Evolutionary conservation across 2,113 vertebrate genomes (phyloP), one percentile per base, ranked within the genome.

Genomic region (Bolborhynchus lineola): DNA sequence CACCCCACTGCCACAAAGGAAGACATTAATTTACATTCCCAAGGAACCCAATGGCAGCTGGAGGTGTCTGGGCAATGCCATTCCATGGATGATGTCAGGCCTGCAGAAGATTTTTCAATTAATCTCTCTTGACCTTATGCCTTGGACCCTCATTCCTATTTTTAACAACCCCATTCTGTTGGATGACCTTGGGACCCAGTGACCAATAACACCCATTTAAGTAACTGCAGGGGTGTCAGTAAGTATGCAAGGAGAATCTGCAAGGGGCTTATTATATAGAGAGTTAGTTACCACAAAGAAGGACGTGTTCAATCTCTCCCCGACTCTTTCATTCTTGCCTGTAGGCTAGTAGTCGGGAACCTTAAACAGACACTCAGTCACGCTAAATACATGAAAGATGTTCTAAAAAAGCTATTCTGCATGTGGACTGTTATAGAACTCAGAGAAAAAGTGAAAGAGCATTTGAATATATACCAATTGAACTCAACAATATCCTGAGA

Each of bases 81-180:
- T 80, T 91, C 92, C 85, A 95, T 92, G 96, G 97, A 95, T 95
- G 95, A 97, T 96, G 96, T 95, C 95, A 91, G 75, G 84, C 82
- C 80, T 85, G 86, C 0, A 2, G 96, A 97, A 97, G 93, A 96
- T 97, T 97, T 97, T 97, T 97, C 97, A 98, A 97, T 98, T 98
- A 97, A 97, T 98, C 96, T 97, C 94, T 97, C 94, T 94, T 97
- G 96, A 96, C 97, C 96, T 57, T 78, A 6, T 86, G 88, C 75
- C 95, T 97, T 94, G 93, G 96, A 97, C 94, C 63, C 47, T 95
- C 88, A 64, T 95, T 97, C 88, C 96, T 96, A 97, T 97, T 96
- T 97, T 98, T 97, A 97, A 97, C 94, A 97, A 88, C 41, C 72
- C 83, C 82, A 96, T 97, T 97, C 88, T 97, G 80, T 82, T 97